These are phyloP conservation scores for Ptychoptera contaminata DNA, from an alignment of 2,888 invertebrate genomes.

Conservation along the genomic window DNA sequence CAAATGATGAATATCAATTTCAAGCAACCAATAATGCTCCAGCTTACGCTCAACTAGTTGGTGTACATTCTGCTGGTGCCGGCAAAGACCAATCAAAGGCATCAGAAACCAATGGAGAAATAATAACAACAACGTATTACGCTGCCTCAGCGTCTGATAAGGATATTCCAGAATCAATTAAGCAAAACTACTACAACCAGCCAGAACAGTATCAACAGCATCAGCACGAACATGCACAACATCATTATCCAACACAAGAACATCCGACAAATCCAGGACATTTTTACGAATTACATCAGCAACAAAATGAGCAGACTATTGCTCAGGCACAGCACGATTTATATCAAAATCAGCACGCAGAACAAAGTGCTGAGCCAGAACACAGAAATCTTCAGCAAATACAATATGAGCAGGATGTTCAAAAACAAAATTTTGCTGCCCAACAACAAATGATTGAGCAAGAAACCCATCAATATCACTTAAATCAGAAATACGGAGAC, in stretches of 20 bases:
- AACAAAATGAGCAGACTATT: no score
- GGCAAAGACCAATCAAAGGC: no score
- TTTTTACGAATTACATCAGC: no score
- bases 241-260: no score
- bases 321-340: no score
- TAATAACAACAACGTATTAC: not conserved
- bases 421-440: conserved; percentile 4
- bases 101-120: no score
- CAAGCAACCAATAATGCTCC: no score
- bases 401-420: conserved; percentile 10
- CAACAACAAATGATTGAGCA: conserved; percentile 7
- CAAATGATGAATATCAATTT: conserved; percentile 9
- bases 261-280: no score
- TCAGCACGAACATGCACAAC: conserved; percentile 18
- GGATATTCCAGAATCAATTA: conserved; percentile 7
- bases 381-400: conserved; percentile 13
- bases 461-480: conserved; percentile 13
- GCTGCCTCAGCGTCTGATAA: not conserved
- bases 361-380: conserved; percentile 4
- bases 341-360: conserved; percentile 9
- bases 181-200: not conserved
- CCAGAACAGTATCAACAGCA: conserved; percentile 12
- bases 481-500: conserved; percentile 1
- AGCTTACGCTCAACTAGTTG: no score
- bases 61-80: no score